Percentiles rank a stretch among this genome's conserved stretches.
Evolutionary conservation across 2,797 vertebrate genomes (phyloP).

Genomic region (Trachops cirrhosus): DNA sequence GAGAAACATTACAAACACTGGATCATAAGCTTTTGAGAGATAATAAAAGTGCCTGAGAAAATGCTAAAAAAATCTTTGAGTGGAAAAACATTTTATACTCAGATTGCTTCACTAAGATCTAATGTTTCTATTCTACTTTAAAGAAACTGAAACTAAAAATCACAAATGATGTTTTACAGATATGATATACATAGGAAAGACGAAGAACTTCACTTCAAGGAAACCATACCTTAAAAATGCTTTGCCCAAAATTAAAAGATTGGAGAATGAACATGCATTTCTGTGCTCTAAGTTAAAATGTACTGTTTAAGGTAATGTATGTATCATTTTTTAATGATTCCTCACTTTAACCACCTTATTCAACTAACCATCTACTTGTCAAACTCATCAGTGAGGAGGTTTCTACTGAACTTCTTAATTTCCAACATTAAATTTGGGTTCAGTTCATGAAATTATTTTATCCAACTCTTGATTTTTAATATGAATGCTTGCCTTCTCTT

Average conservation of each 20-base stretch:
- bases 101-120: constrained; percentile 19
- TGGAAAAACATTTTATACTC: constrained; percentile 21
- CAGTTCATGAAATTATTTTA: constrained; percentile 18
- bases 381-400: not conserved
- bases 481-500: constrained; percentile 62
- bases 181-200: not conserved
- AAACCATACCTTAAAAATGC: constrained; percentile 39
- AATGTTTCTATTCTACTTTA: constrained; percentile 7
- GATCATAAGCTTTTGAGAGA: constrained; percentile 3
- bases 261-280: constrained; percentile 17
- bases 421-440: constrained; percentile 32
- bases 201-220: not conserved
- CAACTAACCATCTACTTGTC: not conserved
- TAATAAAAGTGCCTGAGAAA: not conserved
- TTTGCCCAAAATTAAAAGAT: constrained; percentile 23
- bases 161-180: not conserved
- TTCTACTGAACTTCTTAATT: not conserved
- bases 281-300: constrained; percentile 39
- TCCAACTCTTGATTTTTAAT: not conserved
- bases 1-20: not conserved
- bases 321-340: constrained; percentile 29
- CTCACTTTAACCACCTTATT: constrained; percentile 38
- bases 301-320: not conserved
- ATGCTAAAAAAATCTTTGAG: not conserved
- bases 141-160: constrained; percentile 39